phyloP scores from a whole-genome alignment of 2,797 vertebrate genomes.

The Hydrocynus forskahlii region DNA sequence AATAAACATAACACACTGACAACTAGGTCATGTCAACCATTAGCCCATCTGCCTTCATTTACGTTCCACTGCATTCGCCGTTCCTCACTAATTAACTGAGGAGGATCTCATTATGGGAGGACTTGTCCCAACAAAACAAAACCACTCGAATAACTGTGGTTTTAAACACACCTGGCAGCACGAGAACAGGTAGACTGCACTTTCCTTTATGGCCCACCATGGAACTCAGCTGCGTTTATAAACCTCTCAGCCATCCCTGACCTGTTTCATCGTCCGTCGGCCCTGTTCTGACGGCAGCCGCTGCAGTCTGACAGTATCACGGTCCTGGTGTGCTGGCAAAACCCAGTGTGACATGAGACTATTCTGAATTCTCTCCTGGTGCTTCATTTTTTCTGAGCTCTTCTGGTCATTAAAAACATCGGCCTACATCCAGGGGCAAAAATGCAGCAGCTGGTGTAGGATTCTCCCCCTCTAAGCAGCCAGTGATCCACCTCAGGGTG shows the following conservation, averaged over 20 bases:
- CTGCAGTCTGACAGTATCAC: neutral
- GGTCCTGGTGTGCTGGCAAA: neutral
- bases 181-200: neutral
- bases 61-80: constrained; percentile 54
- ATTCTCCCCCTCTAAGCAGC: neutral
- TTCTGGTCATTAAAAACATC: neutral
- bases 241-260: neutral
- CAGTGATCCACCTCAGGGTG: neutral
- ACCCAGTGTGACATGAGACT: neutral
- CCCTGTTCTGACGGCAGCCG: neutral
- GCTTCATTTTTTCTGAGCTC: neutral
- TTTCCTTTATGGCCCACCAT: neutral
- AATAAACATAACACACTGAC: constrained; percentile 58
- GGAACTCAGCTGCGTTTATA: neutral
- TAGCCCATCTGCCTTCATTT: constrained; percentile 61
- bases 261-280: neutral
- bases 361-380: neutral
- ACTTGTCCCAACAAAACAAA: neutral
- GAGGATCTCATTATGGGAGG: constrained; percentile 47
- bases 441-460: neutral
- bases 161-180: neutral
- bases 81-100: constrained; percentile 55
- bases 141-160: neutral
- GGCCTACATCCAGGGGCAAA: neutral
- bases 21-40: constrained; percentile 58